Conservation (phyloP, 2,113 vertebrate genomes). For the Ciconia stormi region DNA sequence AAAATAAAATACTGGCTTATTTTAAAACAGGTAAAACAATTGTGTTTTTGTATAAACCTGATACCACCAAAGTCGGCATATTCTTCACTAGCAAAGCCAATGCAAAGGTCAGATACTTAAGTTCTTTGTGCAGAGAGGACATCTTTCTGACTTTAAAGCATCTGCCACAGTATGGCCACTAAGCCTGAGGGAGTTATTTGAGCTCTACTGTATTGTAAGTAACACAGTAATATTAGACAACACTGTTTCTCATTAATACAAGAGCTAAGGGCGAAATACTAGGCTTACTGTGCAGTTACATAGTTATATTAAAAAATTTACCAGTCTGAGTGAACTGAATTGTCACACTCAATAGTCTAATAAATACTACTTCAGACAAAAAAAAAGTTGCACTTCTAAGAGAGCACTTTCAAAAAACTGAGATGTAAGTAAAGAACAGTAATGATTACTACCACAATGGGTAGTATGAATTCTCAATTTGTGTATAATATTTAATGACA, state of each 20-base stretch:
- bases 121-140: background rate
- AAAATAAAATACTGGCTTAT: background rate
- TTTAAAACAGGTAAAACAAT: background rate
- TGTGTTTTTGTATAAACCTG: background rate
- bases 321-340: background rate
- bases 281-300: background rate
- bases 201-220: constrained; percentile 12
- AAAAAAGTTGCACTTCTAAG: background rate
- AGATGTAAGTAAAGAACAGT: background rate
- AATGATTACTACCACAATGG: background rate
- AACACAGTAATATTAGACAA: constrained; percentile 24
- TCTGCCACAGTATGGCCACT: background rate
- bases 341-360: background rate
- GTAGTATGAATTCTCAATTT: background rate
- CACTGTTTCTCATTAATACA: constrained; percentile 39
- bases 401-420: background rate
- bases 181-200: constrained; percentile 17
- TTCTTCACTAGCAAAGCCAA: background rate
- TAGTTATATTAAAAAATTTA: background rate
- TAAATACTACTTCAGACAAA: background rate
- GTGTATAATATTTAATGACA: background rate
- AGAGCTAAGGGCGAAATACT: background rate
- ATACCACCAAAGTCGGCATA: background rate
- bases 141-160: constrained; percentile 13
- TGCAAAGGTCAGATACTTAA: background rate